Conservation (phyloP, 2,888 invertebrate genomes). For the Ochropleura leucogaster region DNA sequence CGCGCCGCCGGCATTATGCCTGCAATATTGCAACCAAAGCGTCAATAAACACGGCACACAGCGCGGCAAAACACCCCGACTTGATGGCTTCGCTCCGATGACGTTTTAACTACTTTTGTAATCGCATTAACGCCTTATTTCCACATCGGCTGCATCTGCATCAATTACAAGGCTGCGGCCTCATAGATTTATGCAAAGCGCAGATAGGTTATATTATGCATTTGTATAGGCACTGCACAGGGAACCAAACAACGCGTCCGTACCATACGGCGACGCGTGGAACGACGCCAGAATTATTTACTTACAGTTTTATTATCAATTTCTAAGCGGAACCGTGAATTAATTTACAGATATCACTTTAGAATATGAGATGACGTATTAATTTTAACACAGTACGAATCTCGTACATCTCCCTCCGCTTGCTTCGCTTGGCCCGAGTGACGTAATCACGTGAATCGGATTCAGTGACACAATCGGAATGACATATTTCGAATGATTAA, state of each 20-base stretch:
- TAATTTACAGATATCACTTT: slow-evolving; percentile 78
- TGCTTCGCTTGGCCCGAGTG: slow-evolving; percentile 86
- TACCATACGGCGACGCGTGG: slow-evolving; percentile 71
- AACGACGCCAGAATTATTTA: slow-evolving; percentile 71
- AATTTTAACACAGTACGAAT: slow-evolving; percentile 84
- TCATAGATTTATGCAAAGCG: slow-evolving; percentile 86
- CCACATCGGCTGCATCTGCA: slow-evolving; percentile 81
- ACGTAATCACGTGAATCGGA: slow-evolving; percentile 75
- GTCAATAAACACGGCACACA: slow-evolving; percentile 84
- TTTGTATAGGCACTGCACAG: slow-evolving; percentile 87
- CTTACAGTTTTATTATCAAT: slow-evolving; percentile 82
- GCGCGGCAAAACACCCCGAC: slow-evolving; percentile 83
- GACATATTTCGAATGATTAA: slow-evolving; percentile 43
- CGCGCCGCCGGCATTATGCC: slow-evolving; percentile 89
- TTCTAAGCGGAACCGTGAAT: slow-evolving; percentile 74
- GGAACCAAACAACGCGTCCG: slow-evolving; percentile 85
- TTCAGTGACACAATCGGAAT: slow-evolving; percentile 51
- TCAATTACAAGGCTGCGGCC: slow-evolving; percentile 85
- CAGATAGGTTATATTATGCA: slow-evolving; percentile 89
- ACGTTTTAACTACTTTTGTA: slow-evolving; percentile 84
- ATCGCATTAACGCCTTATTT: slow-evolving; percentile 83
- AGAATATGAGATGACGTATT: slow-evolving; percentile 87
- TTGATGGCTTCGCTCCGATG: slow-evolving; percentile 79
- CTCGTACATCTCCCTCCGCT: slow-evolving; percentile 84
- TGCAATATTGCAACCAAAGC: slow-evolving; percentile 88